phyloP scores from a whole-genome alignment of 2,888 invertebrate species.

The Oeneis ivallda region DNA sequence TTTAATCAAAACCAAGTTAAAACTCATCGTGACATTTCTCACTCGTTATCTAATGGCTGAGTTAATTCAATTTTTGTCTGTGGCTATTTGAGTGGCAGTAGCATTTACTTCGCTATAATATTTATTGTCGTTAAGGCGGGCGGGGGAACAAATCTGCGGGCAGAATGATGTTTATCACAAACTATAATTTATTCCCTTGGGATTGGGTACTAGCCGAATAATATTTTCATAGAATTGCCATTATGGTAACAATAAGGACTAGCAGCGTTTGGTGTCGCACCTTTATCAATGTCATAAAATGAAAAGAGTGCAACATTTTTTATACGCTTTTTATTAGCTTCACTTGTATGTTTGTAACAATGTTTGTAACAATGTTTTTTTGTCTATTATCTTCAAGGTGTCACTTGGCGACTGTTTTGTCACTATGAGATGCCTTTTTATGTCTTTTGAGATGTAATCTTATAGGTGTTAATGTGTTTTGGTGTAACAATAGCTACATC shows the following conservation, averaged over 20 bases:
- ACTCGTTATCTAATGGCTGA: conserved; percentile 47
- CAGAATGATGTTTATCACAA: conserved; percentile 62
- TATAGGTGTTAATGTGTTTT: conserved; percentile 14
- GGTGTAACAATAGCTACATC: conserved; percentile 1
- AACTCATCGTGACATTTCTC: conserved; percentile 42
- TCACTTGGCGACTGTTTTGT: conserved; percentile 27
- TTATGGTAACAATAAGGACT: conserved; percentile 15
- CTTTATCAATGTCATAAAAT: conserved; percentile 35
- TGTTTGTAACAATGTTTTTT: too few relatives aligned
- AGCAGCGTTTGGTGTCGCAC: conserved; percentile 25
- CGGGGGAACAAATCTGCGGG: conserved; percentile 60
- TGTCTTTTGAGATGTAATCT: conserved; percentile 21
- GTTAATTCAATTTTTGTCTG: conserved; percentile 57
- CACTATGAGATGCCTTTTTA: conserved; percentile 13
- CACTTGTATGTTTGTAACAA: too few relatives aligned
- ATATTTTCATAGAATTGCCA: conserved; percentile 10
- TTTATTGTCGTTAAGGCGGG: conserved; percentile 43
- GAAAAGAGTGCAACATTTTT: conserved; percentile 22
- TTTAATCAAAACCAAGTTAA: conserved; percentile 38
- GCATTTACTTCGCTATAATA: conserved; percentile 60
- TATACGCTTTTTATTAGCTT: too few relatives aligned
- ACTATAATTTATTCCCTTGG: conserved; percentile 63
- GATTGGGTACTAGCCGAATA: conserved; percentile 31
- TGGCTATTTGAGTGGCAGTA: conserved; percentile 46
- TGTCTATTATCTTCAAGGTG: conserved; percentile 23